Conservation (phyloP, 2,113 vertebrate species). For the Pedetes capensis region DNA sequence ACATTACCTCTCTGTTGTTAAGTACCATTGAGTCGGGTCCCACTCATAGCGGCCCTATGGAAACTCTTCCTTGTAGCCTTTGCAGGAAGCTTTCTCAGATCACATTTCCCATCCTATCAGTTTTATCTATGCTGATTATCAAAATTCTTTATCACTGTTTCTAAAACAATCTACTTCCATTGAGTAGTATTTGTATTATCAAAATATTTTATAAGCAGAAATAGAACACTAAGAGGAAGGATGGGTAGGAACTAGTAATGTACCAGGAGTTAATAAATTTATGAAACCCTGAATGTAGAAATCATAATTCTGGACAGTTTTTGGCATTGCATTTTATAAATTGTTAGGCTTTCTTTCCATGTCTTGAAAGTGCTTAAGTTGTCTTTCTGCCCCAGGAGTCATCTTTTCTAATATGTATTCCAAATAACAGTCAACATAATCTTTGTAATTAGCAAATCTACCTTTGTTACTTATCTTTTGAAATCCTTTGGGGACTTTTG, state of each 20-base stretch:
- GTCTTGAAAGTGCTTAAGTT: neutral
- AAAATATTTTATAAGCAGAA: neutral
- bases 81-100: neutral
- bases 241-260: neutral
- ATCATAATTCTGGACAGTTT: neutral
- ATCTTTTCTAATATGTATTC: slow-evolving; percentile 12
- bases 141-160: neutral
- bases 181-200: neutral
- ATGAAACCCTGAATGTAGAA: neutral
- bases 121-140: neutral
- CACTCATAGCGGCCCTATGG: no score
- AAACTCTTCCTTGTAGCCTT: neutral
- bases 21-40: no score
- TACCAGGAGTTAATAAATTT: neutral
- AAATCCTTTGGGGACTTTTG: neutral
- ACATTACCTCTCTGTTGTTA: no score
- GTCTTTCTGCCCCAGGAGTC: neutral
- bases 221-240: neutral
- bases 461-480: neutral
- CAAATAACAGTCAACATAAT: neutral
- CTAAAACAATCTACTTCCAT: neutral
- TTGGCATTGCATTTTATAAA: neutral
- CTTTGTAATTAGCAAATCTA: neutral
- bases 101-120: neutral
- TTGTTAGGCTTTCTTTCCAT: neutral